A percentile compares a stretch with the other conserved stretches of the same genome.
phyloP scores from a whole-genome alignment of 2,113 vertebrate genomes.

The Cavia porcellus region DNA sequence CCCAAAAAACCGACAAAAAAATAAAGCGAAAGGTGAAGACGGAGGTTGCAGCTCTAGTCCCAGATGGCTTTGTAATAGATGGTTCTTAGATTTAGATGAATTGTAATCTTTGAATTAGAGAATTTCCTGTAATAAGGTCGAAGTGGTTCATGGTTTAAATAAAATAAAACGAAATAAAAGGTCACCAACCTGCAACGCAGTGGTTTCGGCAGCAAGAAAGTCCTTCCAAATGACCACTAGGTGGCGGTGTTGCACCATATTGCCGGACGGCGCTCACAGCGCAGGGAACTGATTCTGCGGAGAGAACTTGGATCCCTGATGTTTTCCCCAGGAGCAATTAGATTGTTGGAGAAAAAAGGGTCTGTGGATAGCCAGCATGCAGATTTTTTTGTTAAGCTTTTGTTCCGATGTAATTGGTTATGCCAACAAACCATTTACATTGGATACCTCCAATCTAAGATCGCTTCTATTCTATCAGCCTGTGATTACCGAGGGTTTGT shows the following conservation, averaged over 20 bases:
- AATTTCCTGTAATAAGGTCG: constrained; percentile 1
- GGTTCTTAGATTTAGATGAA: not conserved
- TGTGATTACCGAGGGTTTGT: not conserved
- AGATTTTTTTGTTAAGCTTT: constrained; percentile 50
- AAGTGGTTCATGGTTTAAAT: not conserved
- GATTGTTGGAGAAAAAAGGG: not conserved
- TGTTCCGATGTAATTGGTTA: not conserved
- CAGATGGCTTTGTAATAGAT: not conserved
- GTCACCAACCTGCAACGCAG: not conserved
- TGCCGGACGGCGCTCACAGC: accelerated
- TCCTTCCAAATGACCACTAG: not conserved
- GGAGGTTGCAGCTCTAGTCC: not conserved
- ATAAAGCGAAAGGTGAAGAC: constrained; percentile 31
- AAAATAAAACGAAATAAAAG: not conserved
- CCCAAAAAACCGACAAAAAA: too few relatives aligned
- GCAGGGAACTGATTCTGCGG: not conserved
- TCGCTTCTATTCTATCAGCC: not conserved
- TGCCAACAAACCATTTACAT: not conserved
- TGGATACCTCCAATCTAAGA: not conserved
- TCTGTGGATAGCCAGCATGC: not conserved
- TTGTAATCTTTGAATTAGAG: constrained; percentile 5
- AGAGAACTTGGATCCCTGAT: not conserved
- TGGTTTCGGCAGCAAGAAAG: not conserved
- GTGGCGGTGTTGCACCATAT: constrained; percentile 21
- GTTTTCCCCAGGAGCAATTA: not conserved